phyloP scores from a whole-genome alignment of 2,888 invertebrate species.

The Agriopis aurantiaria region DNA sequence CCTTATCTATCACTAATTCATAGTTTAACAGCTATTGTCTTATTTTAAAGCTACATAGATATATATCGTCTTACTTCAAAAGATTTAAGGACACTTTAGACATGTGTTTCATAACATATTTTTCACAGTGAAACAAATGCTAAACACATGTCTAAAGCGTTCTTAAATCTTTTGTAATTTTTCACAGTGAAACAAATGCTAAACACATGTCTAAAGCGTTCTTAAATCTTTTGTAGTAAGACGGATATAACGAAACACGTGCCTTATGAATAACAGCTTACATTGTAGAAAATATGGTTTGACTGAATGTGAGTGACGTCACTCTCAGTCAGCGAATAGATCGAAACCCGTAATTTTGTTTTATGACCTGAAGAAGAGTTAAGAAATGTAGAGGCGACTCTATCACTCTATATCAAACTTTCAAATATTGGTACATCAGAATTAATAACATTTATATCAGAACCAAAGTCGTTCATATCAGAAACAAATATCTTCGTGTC shows the following conservation, averaged over 20 bases:
- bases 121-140: too few species aligned
- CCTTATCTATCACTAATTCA: not conserved
- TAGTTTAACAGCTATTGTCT: not conserved
- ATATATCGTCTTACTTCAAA: too few species aligned
- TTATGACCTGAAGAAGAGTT: slow-evolving; percentile 46
- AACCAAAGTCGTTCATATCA: not conserved
- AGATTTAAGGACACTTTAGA: too few species aligned
- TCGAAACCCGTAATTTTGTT: slow-evolving; percentile 61
- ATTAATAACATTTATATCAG: not conserved
- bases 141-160: too few species aligned
- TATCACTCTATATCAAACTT: not conserved
- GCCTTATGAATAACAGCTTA: slow-evolving; percentile 55
- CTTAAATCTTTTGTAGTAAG: too few species aligned
- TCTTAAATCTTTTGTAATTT: too few species aligned
- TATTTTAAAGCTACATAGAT: not conserved
- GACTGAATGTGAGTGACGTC: too few species aligned
- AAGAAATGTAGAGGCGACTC: slow-evolving; percentile 23
- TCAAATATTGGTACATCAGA: not conserved
- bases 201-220: too few species aligned
- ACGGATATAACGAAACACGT: slow-evolving; percentile 40
- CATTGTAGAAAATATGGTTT: slow-evolving; percentile 36
- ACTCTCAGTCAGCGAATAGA: slow-evolving; percentile 59
- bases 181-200: too few species aligned
- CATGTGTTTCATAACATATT: too few species aligned
- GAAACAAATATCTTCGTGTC: too few species aligned